A percentile compares a stretch with the other conserved stretches of the same genome.
Evolutionary conservation across 2,888 invertebrate species (phyloP).

Genomic region (Nemotelus pantherinus): DNA sequence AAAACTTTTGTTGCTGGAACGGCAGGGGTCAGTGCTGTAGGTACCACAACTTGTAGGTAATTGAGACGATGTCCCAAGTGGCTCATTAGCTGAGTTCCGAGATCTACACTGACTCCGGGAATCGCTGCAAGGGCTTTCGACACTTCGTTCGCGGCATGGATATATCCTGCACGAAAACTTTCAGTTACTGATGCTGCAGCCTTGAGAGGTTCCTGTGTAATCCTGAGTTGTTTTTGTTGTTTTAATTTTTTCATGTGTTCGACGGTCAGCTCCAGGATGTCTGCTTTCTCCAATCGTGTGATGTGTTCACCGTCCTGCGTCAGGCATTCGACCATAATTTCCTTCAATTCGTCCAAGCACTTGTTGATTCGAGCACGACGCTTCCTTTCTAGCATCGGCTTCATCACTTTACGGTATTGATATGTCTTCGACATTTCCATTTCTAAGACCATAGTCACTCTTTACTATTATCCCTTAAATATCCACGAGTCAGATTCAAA

Average conservation of each 20-base stretch:
- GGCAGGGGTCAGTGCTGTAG: slow-evolving; percentile 53
- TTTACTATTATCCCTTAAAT: not conserved
- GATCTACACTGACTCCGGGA: slow-evolving; percentile 86
- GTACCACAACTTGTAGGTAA: slow-evolving; percentile 63
- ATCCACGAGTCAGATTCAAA: not conserved
- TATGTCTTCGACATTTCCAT: slow-evolving; percentile 83
- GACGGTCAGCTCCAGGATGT: slow-evolving; percentile 88
- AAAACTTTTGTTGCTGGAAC: slow-evolving; percentile 40
- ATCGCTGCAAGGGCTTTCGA: slow-evolving; percentile 85
- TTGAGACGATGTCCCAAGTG: slow-evolving; percentile 88
- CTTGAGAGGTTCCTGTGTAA: slow-evolving; percentile 35
- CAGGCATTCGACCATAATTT: slow-evolving; percentile 78
- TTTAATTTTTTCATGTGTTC: slow-evolving; percentile 84
- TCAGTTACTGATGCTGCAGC: slow-evolving; percentile 68
- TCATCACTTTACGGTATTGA: slow-evolving; percentile 94
- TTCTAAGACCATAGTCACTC: slow-evolving; percentile 60
- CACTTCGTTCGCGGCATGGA: slow-evolving; percentile 89
- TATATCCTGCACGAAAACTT: slow-evolving; percentile 88
- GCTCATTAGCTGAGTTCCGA: slow-evolving; percentile 90
- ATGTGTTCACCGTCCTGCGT: slow-evolving; percentile 90
- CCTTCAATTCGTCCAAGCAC: slow-evolving; percentile 89
- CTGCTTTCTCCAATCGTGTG: slow-evolving; percentile 89
- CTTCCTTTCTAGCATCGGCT: slow-evolving; percentile 91
- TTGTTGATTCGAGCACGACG: slow-evolving; percentile 90
- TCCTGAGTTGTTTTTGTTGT: slow-evolving; percentile 75